These are phyloP conservation scores for Terrapene triunguis DNA, from an alignment of 2,113 vertebrate species.

Conservation along the genomic window DNA sequence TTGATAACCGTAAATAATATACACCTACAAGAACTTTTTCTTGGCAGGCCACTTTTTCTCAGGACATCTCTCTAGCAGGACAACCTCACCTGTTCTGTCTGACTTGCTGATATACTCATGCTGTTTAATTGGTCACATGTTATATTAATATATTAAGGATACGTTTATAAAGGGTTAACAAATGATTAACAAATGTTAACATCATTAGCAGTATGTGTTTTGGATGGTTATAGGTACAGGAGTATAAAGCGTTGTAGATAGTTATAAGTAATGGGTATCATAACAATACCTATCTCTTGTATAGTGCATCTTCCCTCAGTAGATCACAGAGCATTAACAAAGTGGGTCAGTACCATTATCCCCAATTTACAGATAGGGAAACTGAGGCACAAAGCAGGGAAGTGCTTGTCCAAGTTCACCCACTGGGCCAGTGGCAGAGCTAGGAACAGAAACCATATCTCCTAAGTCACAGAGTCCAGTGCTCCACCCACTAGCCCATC, in stretches of 20 bases:
- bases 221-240: slow-evolving; percentile 21
- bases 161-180: slow-evolving; percentile 25
- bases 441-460: neutral
- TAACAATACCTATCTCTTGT: neutral
- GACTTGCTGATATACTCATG: neutral
- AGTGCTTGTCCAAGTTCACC: neutral
- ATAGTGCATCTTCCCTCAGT: neutral
- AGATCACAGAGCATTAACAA: neutral
- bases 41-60: neutral
- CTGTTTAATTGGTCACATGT: slow-evolving; percentile 12
- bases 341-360: neutral
- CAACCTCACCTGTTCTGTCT: neutral
- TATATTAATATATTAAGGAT: neutral
- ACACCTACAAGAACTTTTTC: neutral
- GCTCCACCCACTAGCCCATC: neutral
- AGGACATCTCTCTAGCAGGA: neutral
- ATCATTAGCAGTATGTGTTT: neutral
- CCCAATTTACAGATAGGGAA: neutral
- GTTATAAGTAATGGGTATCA: neutral
- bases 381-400: neutral
- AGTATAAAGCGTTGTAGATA: neutral
- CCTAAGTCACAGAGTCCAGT: neutral
- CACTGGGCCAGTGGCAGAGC: neutral
- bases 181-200: slow-evolving; percentile 49
- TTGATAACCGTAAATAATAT: neutral